Conservation (phyloP, 2,113 vertebrate genomes). For the Mormoops blainvillei region DNA sequence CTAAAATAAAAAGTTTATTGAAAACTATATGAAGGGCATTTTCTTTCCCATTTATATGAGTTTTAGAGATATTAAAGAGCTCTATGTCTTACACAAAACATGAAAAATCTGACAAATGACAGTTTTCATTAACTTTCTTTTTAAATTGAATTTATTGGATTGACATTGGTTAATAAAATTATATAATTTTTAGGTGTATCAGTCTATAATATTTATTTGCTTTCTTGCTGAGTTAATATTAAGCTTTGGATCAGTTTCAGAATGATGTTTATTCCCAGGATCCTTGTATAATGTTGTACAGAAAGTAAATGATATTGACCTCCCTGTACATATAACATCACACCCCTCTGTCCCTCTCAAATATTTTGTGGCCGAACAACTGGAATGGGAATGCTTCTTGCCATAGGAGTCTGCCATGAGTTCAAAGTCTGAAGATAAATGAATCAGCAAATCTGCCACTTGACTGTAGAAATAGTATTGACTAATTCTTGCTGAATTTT, state of each 20-base stretch:
- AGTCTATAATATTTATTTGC: neutral
- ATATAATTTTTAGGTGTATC: neutral
- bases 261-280: neutral
- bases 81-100: neutral
- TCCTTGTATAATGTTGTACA: neutral
- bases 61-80: neutral
- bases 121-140: neutral
- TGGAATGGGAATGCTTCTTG: neutral
- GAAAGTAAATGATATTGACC: neutral
- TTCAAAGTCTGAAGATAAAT: neutral
- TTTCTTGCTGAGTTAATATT: neutral
- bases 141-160: neutral
- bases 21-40: neutral
- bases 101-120: constrained; percentile 27
- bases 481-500: constrained; percentile 37
- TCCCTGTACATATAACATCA: neutral
- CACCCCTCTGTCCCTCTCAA: neutral
- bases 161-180: neutral
- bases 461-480: neutral
- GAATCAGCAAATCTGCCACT: neutral
- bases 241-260: constrained; percentile 15
- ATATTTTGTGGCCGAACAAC: neutral
- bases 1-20: neutral
- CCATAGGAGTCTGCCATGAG: neutral
- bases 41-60: neutral